Evolutionary conservation across 2,888 invertebrate genomes (phyloP).

Genomic region (Ecdyonurus torrentis): DNA sequence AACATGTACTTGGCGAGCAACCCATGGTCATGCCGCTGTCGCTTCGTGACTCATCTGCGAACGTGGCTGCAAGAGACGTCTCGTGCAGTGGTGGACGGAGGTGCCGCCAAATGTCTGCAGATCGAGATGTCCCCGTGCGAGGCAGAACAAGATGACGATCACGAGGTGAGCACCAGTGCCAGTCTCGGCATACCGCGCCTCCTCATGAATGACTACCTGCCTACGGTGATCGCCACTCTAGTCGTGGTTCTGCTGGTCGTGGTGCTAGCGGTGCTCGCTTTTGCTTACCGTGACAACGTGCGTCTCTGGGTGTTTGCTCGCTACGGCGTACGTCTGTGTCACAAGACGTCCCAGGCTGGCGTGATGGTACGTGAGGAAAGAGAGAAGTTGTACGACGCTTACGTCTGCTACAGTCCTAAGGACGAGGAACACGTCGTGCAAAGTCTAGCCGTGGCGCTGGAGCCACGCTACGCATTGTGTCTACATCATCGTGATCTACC

Average conservation of each 20-base stretch:
- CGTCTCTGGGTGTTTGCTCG: slow-evolving; percentile 68
- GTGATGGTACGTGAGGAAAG: slow-evolving; percentile 35
- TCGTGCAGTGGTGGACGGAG: slow-evolving; percentile 65
- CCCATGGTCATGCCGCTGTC: slow-evolving; percentile 72
- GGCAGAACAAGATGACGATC: not conserved
- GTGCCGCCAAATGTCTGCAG: slow-evolving; percentile 20
- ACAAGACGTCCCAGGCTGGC: slow-evolving; percentile 13
- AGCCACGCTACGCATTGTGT: slow-evolving; percentile 70
- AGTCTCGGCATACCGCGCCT: slow-evolving; percentile 11
- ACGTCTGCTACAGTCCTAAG: slow-evolving; percentile 77
- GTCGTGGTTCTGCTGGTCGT: slow-evolving; percentile 49
- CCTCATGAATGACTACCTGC: slow-evolving; percentile 55
- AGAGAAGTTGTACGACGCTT: slow-evolving; percentile 80
- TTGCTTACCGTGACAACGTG: slow-evolving; percentile 62
- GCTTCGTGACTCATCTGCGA: slow-evolving; percentile 53
- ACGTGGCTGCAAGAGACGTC: slow-evolving; percentile 62
- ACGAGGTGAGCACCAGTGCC: not conserved
- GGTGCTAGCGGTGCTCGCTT: slow-evolving; percentile 41
- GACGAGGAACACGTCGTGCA: slow-evolving; percentile 77
- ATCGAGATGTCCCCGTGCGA: not conserved
- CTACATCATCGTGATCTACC: slow-evolving; percentile 73
- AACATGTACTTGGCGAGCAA: slow-evolving; percentile 46
- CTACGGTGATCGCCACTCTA: slow-evolving; percentile 50
- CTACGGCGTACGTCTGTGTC: slow-evolving; percentile 59
- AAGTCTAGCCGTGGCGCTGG: slow-evolving; percentile 62